Base-by-base conservation (phyloP, 2,888 invertebrate species). In the Campoplex nolae region DNA sequence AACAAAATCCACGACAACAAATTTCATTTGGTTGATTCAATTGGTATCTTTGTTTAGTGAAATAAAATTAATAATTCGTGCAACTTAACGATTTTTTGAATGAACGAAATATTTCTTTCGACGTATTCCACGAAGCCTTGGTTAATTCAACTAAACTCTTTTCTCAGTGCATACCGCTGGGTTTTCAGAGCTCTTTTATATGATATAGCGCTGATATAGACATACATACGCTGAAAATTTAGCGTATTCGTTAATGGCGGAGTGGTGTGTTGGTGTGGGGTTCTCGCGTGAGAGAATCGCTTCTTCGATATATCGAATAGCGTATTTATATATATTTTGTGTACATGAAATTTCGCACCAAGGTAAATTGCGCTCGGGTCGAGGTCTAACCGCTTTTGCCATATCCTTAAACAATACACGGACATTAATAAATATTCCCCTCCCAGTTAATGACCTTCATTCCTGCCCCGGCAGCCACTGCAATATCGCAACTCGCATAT, bases 351-450 rank as follows among this genome's bases (percentile, higher is more conserved):
- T 83, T 85, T 85, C 65, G 70, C 80, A 65, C 81, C 80, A 81
- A 88, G 84, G 87, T 82, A 87, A 88, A 84, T 87, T 85, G 71
- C 73, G 71, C 83, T 76, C 42, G 67, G 87, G 88, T 88, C 88
- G 87, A 87, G 88, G 88, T 42, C 81, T 80, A 56, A 48, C 76
- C 71, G 75, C n/a, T 85, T 74, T 77, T 28, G 51, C 68, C 56
- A 42, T 23, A 73, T 35, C 78, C 71, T 78, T 68, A 73, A 70
- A 70, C n/a, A 28, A 42, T 65, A 45, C 42, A 67, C 68, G 68
- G 54, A 76, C 48, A 16, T 38, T 35, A 16, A 77, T 77, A 62
- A 62, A 62, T 62, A 62, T 62, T 62, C 62, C 16, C 28, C 32
- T 62, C 32, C 32, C 32, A 62, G 32, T 62, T 62, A 62, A 62